Conservation (phyloP, 2,113 vertebrate species). For the Sylvilagus bachmani region DNA sequence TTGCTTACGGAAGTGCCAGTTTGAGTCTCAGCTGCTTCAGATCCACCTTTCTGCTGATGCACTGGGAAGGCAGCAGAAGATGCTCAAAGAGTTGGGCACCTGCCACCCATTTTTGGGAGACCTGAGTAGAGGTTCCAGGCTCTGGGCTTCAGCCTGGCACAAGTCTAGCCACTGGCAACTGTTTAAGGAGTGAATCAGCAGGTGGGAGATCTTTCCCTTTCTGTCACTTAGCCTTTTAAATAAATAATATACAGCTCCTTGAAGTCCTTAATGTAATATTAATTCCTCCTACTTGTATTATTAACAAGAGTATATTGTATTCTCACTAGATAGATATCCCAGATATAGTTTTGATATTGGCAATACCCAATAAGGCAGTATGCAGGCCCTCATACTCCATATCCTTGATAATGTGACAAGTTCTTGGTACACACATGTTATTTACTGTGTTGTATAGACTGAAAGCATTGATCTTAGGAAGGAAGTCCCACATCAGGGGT, state of each 20-base stretch:
- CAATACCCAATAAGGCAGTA: background rate
- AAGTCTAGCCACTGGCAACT: no score
- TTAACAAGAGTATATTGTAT: conserved; percentile 22
- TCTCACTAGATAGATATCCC: background rate
- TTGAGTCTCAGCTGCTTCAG: no score
- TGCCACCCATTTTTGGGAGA: no score
- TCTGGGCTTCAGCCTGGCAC: no score
- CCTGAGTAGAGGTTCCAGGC: no score
- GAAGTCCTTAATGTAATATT: background rate
- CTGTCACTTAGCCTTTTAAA: no score
- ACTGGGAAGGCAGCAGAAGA: no score
- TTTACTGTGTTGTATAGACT: background rate
- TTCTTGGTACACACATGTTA: background rate
- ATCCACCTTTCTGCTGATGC: no score
- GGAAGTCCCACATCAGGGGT: background rate
- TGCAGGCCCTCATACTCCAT: background rate
- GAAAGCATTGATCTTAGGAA: background rate
- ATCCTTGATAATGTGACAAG: background rate
- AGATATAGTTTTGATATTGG: background rate
- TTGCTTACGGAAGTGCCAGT: no score
- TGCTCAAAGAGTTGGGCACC: no score
- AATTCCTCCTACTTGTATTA: background rate
- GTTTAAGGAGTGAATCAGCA: no score
- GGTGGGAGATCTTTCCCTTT: no score
- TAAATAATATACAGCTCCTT: background rate